A percentile compares a stretch with the other conserved stretches of the same genome.
These are phyloP conservation scores for Charina bottae DNA, from an alignment of 2,113 vertebrate genomes.

Conservation along the genomic window DNA sequence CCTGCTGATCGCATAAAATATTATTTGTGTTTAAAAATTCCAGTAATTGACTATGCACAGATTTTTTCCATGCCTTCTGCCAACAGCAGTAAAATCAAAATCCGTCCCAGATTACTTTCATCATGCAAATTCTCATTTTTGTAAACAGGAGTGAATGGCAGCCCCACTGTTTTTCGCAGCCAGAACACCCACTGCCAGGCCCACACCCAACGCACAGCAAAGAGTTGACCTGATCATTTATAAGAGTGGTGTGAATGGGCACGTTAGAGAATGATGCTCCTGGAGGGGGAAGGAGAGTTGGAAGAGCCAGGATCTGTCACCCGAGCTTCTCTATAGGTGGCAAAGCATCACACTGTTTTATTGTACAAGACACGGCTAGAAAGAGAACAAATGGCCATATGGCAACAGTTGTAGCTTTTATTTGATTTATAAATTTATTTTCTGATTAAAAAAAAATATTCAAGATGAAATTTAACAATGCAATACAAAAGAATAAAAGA, in stretches of 20 bases:
- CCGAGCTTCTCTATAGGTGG: not conserved
- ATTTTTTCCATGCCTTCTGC: conserved; percentile 82
- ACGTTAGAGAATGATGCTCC: not conserved
- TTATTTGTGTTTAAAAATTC: conserved; percentile 89
- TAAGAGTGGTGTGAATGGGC: not conserved
- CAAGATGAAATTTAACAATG: not conserved
- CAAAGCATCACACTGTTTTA: not conserved
- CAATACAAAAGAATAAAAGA: not conserved
- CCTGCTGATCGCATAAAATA: conserved; percentile 85
- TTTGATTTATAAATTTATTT: not conserved
- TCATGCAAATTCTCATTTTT: conserved; percentile 84
- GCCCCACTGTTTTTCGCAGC: conserved; percentile 21
- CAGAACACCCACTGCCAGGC: conserved; percentile 18
- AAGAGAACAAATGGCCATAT: not conserved
- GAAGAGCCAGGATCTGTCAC: not conserved
- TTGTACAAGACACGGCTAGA: not conserved
- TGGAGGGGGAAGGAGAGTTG: not conserved
- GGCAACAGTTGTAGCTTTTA: not conserved
- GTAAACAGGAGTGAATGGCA: conserved; percentile 74
- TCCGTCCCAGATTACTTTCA: conserved; percentile 81
- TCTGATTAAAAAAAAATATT: not conserved
- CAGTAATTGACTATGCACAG: conserved; percentile 84
- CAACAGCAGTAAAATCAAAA: conserved; percentile 83
- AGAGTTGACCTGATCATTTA: not conserved
- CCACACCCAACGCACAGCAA: not conserved